Evolutionary conservation across 2,797 vertebrate species (phyloP).

Genomic region (Helicolenus hilgendorfi): DNA sequence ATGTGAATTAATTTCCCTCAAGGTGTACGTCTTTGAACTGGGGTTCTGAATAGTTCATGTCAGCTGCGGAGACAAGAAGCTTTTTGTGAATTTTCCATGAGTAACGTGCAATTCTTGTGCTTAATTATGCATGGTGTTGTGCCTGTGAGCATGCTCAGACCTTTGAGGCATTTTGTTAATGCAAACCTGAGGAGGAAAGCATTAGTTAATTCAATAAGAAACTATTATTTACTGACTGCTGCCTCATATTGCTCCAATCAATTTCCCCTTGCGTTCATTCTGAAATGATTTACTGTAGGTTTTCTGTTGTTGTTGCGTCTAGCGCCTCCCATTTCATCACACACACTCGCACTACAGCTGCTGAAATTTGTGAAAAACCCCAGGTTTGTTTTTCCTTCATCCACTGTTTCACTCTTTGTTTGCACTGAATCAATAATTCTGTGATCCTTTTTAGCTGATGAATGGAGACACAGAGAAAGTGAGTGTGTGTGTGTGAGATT

Average conservation of each 20-base stretch:
- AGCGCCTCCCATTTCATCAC: constrained; percentile 8
- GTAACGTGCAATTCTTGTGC: constrained; percentile 45
- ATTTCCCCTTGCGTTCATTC: constrained; percentile 44
- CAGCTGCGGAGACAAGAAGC: not conserved
- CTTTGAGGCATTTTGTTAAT: constrained; percentile 33
- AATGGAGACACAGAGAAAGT: not conserved
- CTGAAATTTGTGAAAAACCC: constrained; percentile 15
- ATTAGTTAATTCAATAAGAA: constrained; percentile 53
- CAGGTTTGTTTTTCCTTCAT: constrained; percentile 28
- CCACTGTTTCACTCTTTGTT: constrained; percentile 59
- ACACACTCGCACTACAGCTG: constrained; percentile 2
- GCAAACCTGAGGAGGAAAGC: constrained; percentile 38
- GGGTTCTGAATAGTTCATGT: constrained; percentile 42
- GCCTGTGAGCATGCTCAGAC: constrained; percentile 25
- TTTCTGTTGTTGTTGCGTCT: constrained; percentile 4
- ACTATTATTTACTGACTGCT: constrained; percentile 52
- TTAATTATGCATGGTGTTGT: constrained; percentile 67
- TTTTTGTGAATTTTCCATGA: constrained; percentile 54
- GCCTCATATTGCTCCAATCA: constrained; percentile 19
- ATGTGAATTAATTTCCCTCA: not conserved
- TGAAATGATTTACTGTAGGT: constrained; percentile 46
- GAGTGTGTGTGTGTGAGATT: not conserved
- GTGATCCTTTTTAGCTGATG: constrained; percentile 31
- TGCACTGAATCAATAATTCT: constrained; percentile 46
- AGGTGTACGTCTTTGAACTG: not conserved